A percentile compares a stretch with the other conserved stretches of the same genome.
These are phyloP conservation scores for Myotis lucifugus DNA, from an alignment of 2,113 vertebrate genomes.

Conservation along the genomic window DNA sequence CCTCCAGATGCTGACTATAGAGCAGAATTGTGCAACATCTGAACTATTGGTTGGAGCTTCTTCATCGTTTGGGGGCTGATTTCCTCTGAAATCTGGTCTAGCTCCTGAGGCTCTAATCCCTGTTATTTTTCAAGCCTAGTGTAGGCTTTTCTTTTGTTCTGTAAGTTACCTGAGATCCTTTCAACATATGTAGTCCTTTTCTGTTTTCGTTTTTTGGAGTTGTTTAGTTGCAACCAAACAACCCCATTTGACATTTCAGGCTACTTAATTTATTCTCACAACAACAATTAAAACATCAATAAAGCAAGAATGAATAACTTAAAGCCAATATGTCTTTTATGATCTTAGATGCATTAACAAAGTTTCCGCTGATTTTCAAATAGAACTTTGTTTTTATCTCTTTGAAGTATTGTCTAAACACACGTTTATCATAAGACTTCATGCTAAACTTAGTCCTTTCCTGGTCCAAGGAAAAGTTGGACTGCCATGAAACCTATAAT, in stretches of 20 bases:
- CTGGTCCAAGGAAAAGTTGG: not conserved
- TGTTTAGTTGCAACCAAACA: not conserved
- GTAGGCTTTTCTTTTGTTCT: not conserved
- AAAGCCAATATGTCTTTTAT: not conserved
- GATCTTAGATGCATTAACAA: not conserved
- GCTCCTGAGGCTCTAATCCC: not conserved
- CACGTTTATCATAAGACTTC: not conserved
- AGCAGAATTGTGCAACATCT: not conserved
- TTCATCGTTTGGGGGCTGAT: not conserved
- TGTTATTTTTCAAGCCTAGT: not conserved
- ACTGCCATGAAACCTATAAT: not conserved
- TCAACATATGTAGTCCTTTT: not conserved
- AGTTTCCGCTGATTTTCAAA: not conserved
- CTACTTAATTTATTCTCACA: not conserved
- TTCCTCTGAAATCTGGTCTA: not conserved
- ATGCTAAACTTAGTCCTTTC: not conserved
- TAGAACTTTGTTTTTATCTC: not conserved
- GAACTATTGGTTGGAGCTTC: not conserved
- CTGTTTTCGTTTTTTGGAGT: not conserved
- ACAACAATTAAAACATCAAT: not conserved
- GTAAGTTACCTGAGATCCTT: not conserved
- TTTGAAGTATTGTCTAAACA: not conserved
- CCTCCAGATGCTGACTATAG: not conserved
- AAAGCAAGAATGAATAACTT: conserved; percentile 22
- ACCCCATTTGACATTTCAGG: not conserved